Evolutionary conservation across 2,888 invertebrate genomes (phyloP).

Genomic region (Esperia sulphurella): DNA sequence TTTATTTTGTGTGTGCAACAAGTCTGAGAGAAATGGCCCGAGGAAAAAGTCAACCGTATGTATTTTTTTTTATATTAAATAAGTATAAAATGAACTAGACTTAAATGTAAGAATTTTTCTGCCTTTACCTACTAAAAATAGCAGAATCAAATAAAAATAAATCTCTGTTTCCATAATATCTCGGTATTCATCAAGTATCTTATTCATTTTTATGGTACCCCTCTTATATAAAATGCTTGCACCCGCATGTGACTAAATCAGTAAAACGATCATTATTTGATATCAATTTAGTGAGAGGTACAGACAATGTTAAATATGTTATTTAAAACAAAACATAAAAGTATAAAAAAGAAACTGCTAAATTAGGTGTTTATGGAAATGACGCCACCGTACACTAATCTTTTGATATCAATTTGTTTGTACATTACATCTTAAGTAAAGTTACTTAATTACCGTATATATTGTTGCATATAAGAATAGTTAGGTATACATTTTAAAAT

Average conservation of each 20-base stretch:
- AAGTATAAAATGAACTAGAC: neutral
- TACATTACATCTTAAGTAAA: neutral
- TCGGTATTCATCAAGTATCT: neutral
- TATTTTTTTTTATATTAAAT: conserved; percentile 23
- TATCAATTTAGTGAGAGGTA: too few relatives aligned
- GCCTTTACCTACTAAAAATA: neutral
- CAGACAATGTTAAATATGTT: too few relatives aligned
- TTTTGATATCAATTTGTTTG: neutral
- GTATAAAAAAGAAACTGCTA: too few relatives aligned
- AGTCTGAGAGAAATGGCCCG: conserved; percentile 51
- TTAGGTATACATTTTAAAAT: neutral
- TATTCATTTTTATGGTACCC: too few relatives aligned
- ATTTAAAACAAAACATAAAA: too few relatives aligned
- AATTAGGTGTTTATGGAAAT: neutral
- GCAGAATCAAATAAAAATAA: neutral
- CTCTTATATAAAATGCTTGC: neutral
- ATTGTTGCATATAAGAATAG: neutral
- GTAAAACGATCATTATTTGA: too few relatives aligned
- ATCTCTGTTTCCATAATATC: too few relatives aligned
- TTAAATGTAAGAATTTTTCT: neutral
- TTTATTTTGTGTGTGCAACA: conserved; percentile 30
- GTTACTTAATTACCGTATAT: neutral
- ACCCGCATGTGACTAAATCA: neutral
- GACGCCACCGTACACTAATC: neutral
- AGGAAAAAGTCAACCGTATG: conserved; percentile 61